These are phyloP conservation scores for Lutjanus erythropterus DNA, from an alignment of 2,113 vertebrate species.

Conservation along the genomic window DNA sequence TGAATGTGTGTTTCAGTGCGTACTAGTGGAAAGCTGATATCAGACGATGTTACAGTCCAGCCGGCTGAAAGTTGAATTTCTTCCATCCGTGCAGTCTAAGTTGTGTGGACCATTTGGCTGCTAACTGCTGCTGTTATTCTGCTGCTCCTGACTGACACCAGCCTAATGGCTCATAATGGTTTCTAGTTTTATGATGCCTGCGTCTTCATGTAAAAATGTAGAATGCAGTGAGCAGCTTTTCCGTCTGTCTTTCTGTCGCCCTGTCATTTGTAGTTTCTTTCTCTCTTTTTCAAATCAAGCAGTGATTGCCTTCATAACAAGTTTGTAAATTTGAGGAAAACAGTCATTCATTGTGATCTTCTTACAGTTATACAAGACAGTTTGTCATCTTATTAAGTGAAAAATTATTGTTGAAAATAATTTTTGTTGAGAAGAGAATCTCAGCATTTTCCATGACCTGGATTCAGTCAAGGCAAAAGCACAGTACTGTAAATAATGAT, in stretches of 20 bases:
- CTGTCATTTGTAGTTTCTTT: background rate
- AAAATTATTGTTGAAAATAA: background rate
- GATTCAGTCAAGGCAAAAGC: background rate
- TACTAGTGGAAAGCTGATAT: slow-evolving; percentile 43
- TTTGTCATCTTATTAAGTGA: background rate
- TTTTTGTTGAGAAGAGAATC: background rate
- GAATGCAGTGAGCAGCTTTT: slow-evolving; percentile 34
- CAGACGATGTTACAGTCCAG: slow-evolving; percentile 11
- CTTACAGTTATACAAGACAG: background rate
- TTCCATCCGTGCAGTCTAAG: slow-evolving; percentile 35
- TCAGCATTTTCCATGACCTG: background rate
- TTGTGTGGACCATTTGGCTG: slow-evolving; percentile 56
- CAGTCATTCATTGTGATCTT: background rate
- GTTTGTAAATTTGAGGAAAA: background rate
- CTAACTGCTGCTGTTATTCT: slow-evolving; percentile 68
- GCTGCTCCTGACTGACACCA: slow-evolving; percentile 76
- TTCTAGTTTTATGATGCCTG: slow-evolving; percentile 69
- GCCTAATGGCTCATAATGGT: slow-evolving; percentile 77
- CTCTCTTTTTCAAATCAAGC: slow-evolving; percentile 4
- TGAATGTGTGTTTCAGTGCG: background rate
- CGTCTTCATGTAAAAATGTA: slow-evolving; percentile 64
- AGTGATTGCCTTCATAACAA: background rate
- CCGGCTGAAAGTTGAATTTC: slow-evolving; percentile 57
- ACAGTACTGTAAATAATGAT: background rate
- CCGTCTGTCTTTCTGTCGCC: background rate